Base-by-base conservation (phyloP, 92 coral and sea anemone genomes). In the Porites evermanni region DNA sequence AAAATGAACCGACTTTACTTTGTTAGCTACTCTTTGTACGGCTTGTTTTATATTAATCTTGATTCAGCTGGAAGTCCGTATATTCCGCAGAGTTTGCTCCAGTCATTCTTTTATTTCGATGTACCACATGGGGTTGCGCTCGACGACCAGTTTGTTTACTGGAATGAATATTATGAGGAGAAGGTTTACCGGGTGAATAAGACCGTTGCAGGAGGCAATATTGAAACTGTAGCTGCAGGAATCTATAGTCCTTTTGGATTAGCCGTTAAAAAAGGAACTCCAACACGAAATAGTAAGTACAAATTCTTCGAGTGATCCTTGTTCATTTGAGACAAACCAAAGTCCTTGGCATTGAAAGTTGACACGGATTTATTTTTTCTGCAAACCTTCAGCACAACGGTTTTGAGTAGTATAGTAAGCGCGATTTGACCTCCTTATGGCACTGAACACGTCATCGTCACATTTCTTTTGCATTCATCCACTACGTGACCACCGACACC, bases 91-190 rank as follows among this genome's bases (percentile, higher is more conserved):
- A 23, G 23, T 18, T n/a, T 83, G 72, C 14, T 73, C 64, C 8
- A 17, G 1, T 0, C 21, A 7, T 16, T 0, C 12, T 20, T 0
- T 7, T 3, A 12, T 12, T 51, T 83, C 54, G 14, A 1, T 14
- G 9, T 1, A 13, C 80, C 87, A 21, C 44, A 12, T 47, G 80
- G 80, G 64, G 58, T 73, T 73, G 87, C 80, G 66, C 52, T 83
- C 26, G 80, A 74, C 74, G 87, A 74, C 66, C 65, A 83, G n/a
- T 83, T 58, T 19, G 70, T 83, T 24, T 83, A 83, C 6, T 83
- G 87, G 87, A 74, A 23, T 23, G 72, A 73, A 2, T 53, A 19
- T 47, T 50, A 8, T 12, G 3, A 2, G 11, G 52, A 52, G 21
- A 2, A 2, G 44, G 87, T 83, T 4, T 29, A 21, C n/a, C 80